Evolutionary conservation across 37 sponge, comb jelly and placozoan genomes (phyloP).

Genomic region (Crambe crambe): DNA sequence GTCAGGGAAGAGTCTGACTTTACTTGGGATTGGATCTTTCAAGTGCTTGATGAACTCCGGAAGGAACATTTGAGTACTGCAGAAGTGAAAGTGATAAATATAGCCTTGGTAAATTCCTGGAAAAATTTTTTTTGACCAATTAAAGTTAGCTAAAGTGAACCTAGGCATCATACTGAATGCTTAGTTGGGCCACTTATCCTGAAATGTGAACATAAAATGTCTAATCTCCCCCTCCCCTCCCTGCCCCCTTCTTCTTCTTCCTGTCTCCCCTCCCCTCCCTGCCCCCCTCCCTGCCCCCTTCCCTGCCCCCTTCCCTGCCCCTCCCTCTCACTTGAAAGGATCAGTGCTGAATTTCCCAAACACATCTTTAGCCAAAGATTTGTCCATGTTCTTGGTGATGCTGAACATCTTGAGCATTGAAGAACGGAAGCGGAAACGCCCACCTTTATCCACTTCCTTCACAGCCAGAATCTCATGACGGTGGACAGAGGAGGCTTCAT

Average conservation of each 20-base stretch:
- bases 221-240: no score
- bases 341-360: conserved; percentile 41
- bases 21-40: background rate
- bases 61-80: conserved; percentile 12
- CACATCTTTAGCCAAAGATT: conserved; percentile 15
- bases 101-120: no score
- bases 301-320: no score
- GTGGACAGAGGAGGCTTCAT: background rate
- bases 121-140: no score
- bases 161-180: no score
- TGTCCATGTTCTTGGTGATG: conserved; percentile 8
- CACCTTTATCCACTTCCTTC: background rate
- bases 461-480: conserved; percentile 15
- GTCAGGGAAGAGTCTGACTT: conserved; percentile 10
- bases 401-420: conserved; percentile 21
- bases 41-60: conserved; percentile 8
- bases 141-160: no score
- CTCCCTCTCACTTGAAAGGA: conserved; percentile 6
- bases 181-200: no score
- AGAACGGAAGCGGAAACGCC: background rate
- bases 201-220: no score
- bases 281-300: no score
- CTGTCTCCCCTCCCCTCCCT: no score
- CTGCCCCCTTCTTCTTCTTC: no score
- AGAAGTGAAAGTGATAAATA: background rate